A percentile compares a stretch with the other conserved stretches of the same genome.
Evolutionary conservation across 2,113 vertebrate species (phyloP).

Genomic region (Nothoprocta perdicaria): DNA sequence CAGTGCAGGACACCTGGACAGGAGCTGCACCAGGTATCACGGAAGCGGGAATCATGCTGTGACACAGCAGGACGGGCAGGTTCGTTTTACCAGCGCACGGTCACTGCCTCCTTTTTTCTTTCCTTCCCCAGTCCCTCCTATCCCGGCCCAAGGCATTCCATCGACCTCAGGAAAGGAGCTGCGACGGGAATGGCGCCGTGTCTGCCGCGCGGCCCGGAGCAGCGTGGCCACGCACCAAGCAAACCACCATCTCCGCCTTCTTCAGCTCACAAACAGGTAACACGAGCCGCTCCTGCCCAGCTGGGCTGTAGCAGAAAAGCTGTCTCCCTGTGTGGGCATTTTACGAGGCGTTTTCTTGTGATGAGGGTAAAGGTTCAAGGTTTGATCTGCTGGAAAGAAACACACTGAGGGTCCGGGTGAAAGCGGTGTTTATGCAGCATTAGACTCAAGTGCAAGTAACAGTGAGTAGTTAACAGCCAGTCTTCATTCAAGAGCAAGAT

Average conservation of each 20-base stretch:
- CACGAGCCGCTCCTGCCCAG: no score
- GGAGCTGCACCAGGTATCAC: accelerated
- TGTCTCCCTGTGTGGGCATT: accelerated
- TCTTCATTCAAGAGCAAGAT: neutral
- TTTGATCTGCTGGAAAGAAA: neutral
- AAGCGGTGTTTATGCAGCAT: accelerated
- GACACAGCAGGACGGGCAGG: accelerated
- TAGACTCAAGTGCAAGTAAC: neutral
- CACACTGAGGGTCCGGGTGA: neutral
- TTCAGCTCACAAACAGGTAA: conserved; percentile 68
- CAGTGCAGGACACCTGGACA: accelerated
- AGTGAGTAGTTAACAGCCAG: neutral
- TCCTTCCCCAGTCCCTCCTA: conserved; percentile 31
- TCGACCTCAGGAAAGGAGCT: neutral
- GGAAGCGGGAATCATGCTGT: accelerated
- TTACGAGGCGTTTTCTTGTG: neutral
- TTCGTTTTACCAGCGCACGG: accelerated
- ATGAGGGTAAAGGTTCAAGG: neutral
- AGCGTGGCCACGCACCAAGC: neutral
- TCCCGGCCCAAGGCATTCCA: neutral
- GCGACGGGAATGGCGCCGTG: accelerated
- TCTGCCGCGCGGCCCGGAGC: neutral
- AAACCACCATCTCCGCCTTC: conserved; percentile 75
- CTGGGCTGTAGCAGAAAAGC: accelerated
- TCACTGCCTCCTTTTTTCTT: neutral